Evolutionary conservation across 2,888 invertebrate species (phyloP).

Genomic region (Apantesis nais): DNA sequence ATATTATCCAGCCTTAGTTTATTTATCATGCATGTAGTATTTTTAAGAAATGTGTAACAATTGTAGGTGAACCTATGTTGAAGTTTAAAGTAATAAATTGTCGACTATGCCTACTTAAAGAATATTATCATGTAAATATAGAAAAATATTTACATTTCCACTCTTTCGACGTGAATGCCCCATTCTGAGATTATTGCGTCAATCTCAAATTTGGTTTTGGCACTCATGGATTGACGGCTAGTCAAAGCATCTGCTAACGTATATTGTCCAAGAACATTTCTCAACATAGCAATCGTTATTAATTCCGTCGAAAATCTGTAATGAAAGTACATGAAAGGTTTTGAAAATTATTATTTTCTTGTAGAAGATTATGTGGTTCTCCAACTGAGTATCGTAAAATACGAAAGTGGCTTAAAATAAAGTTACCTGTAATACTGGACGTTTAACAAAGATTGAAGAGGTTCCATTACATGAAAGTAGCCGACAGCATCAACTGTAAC

Average conservation of each 20-base stretch:
- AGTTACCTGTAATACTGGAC: slow-evolving; percentile 59
- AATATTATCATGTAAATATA: not conserved
- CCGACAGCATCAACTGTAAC: slow-evolving; percentile 95
- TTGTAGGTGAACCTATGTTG: too few species aligned
- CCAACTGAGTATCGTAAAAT: not conserved
- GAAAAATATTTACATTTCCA: slow-evolving; percentile 84
- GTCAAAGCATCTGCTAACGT: slow-evolving; percentile 87
- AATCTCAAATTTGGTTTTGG: slow-evolving; percentile 79
- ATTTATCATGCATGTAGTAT: too few species aligned
- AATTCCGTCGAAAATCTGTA: slow-evolving; percentile 70
- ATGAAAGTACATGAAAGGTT: slow-evolving; percentile 13
- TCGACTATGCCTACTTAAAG: not conserved
- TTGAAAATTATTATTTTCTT: too few species aligned
- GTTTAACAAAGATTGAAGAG: slow-evolving; percentile 87
- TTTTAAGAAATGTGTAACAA: too few species aligned
- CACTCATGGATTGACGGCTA: slow-evolving; percentile 86
- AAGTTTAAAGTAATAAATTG: not conserved
- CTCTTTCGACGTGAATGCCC: slow-evolving; percentile 87
- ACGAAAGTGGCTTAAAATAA: not conserved
- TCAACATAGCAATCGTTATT: slow-evolving; percentile 74
- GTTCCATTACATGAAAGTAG: slow-evolving; percentile 90
- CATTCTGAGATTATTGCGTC: slow-evolving; percentile 81
- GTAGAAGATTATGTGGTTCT: too few species aligned
- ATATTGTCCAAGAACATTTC: slow-evolving; percentile 87
- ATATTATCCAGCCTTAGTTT: too few species aligned